phyloP scores from a whole-genome alignment of 2,797 vertebrate species.

The Lepilemur septentrionalis region DNA sequence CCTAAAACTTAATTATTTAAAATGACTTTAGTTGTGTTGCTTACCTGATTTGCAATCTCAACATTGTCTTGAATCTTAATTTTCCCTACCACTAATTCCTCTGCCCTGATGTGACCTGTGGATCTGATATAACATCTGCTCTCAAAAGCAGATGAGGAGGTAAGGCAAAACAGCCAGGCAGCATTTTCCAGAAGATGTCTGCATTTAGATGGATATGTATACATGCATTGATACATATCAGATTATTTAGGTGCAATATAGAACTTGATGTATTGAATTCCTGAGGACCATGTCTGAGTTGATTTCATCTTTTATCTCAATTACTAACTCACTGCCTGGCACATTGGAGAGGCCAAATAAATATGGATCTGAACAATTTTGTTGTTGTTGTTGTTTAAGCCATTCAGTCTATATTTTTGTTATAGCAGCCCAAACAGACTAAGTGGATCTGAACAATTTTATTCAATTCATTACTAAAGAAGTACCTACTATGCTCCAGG shows the following conservation, averaged over 20 bases:
- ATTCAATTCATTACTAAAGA: not conserved
- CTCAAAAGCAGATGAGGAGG: not conserved
- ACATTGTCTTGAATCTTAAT: not conserved
- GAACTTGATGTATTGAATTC: not conserved
- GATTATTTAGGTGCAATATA: not conserved
- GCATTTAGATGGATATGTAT: not conserved
- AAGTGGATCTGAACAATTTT: not conserved
- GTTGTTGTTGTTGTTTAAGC: too few species aligned
- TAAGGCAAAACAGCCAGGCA: not conserved
- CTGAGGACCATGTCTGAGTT: not conserved
- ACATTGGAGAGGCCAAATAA: not conserved
- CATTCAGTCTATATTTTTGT: too few species aligned
- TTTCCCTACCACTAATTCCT: not conserved
- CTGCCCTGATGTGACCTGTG: not conserved
- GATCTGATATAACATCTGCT: not conserved
- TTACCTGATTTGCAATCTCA: not conserved
- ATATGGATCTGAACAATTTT: not conserved
- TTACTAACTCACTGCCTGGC: not conserved
- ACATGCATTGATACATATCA: not conserved
- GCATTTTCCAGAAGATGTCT: not conserved
- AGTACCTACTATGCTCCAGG: not conserved
- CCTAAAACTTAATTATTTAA: not conserved
- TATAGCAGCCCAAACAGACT: too few species aligned
- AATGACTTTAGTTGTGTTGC: not conserved
- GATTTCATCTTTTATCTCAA: constrained; percentile 17